These are phyloP conservation scores for Enteromius treurensis DNA, from an alignment of 2,797 vertebrate species.

Conservation along the genomic window DNA sequence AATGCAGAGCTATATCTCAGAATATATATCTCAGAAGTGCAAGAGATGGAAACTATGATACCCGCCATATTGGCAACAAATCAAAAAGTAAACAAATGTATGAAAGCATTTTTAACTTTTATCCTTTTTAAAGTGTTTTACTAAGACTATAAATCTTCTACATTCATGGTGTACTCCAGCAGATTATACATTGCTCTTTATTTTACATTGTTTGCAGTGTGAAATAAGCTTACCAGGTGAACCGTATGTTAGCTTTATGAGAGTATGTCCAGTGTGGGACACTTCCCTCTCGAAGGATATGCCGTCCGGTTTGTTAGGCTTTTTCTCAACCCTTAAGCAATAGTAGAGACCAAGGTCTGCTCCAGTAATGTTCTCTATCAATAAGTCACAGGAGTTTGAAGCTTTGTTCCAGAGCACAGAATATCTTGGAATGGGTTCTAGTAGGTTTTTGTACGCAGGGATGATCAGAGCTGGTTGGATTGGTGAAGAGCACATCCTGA, in stretches of 20 bases:
- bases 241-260: constrained; percentile 14
- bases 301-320: accelerated
- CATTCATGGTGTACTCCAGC: neutral
- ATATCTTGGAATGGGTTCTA: constrained; percentile 12
- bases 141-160: neutral
- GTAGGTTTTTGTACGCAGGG: neutral
- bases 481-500: constrained; percentile 28
- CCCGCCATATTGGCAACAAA: neutral
- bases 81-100: neutral
- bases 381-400: constrained; percentile 9
- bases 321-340: constrained; percentile 18
- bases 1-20: neutral
- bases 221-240: constrained; percentile 13
- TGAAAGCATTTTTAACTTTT: neutral
- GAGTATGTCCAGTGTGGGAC: constrained; percentile 11
- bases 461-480: constrained; percentile 25
- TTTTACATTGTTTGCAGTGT: neutral
- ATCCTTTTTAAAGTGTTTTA: neutral
- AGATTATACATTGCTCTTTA: neutral
- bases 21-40: neutral
- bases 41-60: neutral
- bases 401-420: neutral
- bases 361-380: constrained; percentile 41
- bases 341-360: constrained; percentile 43
- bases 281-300: neutral